Evolutionary conservation across 1,140 invertebrate genomes (phyloP).

Genomic region (Coelopa frigida): DNA sequence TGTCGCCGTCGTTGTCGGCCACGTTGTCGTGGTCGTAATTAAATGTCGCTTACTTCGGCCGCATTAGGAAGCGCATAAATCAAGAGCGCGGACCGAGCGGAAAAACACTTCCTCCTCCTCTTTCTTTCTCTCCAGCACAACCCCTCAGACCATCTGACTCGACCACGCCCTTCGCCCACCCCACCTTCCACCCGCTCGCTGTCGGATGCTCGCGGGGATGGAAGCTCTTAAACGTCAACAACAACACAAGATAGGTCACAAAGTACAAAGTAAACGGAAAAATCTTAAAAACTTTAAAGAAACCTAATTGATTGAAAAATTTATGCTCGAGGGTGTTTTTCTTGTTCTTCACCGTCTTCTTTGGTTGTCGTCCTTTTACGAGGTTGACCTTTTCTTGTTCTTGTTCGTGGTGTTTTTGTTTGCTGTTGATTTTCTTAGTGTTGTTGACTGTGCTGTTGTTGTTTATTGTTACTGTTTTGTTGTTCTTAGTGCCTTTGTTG

Average conservation of each 20-base stretch:
- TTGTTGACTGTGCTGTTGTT: too few relatives aligned
- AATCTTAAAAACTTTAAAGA: constrained; percentile 10
- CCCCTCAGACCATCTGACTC: too few relatives aligned
- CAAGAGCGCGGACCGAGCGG: constrained; percentile 4
- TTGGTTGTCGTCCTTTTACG: constrained; percentile 6
- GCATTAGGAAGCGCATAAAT: constrained; percentile 17
- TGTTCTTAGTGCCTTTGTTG: too few relatives aligned
- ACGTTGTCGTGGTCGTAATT: too few relatives aligned
- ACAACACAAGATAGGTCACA: constrained; percentile 2
- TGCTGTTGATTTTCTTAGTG: too few relatives aligned
- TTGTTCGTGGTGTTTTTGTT: too few relatives aligned
- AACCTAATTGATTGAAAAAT: constrained; percentile 21
- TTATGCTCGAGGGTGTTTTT: constrained; percentile 12
- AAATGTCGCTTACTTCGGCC: constrained; percentile 17
- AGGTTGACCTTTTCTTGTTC: too few relatives aligned
- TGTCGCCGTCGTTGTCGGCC: too few relatives aligned
- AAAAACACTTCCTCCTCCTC: neutral
- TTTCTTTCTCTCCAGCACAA: too few relatives aligned
- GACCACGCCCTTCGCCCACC: too few relatives aligned
- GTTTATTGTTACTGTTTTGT: too few relatives aligned
- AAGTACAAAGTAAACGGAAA: constrained; percentile 3
- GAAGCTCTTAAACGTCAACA: neutral
- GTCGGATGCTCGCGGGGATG: neutral
- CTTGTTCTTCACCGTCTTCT: neutral
- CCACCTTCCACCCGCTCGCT: neutral